Base-by-base conservation (phyloP, 2,888 invertebrate species). In the Tipula helvola region DNA sequence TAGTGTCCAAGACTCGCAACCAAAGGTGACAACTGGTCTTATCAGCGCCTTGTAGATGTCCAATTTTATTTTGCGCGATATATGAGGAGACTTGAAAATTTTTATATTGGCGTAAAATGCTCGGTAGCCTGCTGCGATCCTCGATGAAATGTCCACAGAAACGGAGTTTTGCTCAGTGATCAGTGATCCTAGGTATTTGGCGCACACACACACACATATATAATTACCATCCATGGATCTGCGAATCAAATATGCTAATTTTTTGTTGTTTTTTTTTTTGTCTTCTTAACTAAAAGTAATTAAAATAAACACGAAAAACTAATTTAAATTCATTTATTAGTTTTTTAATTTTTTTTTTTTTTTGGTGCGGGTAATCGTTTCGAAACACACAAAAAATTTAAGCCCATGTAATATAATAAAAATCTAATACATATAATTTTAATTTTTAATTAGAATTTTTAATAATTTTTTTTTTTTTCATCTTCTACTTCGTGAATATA, bases 261-360 rank as follows among this genome's bases (percentile, higher is more conserved):
- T 71, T 52, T 52, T 57, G 2, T 57, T 57, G 18, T 28, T 57
- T 71, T 71, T 71, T 18, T 28, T 18, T 71, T 28, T 71, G 71
- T 71, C 28, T 71, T 71, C 28, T 71, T 71, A 71, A 71, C 71
- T 28, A 28, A 71, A 71, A 71, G 71, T 71, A 71, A 71, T 71
- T 71, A 71, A 71, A 71, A 71, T 71, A 28, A 71, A 71, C 71
- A 71, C 71, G 71, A 71, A 71, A 71, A 71, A 71, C 71, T 71
- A 71, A 71, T 71, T 71, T 71, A 71, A 71, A 71, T 71, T 71
- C 71, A 71, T 71, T 71, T 71, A 71, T 71, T 71, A 71, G 71
- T 71, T 71, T 28, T 28, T 28, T 28, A 5, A 16, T 52, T 71
- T 71, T 71, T 71, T 28, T 28, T 28, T 28, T 16, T 52, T 52